phyloP scores from a whole-genome alignment of 2,888 invertebrate genomes.

The Pyrochroa serraticornis region DNA sequence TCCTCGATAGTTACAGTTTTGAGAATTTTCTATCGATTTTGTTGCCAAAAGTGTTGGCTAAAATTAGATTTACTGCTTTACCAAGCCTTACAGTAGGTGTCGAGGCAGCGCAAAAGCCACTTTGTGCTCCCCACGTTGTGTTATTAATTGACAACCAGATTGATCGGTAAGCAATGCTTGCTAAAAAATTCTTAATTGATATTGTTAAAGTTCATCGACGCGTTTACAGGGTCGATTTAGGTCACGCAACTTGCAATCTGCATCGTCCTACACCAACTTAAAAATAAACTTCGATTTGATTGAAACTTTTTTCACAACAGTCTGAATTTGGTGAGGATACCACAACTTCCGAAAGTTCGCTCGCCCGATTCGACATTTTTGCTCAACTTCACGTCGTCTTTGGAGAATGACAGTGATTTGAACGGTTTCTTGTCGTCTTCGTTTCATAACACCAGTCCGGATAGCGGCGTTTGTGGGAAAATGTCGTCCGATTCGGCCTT shows the following conservation, averaged over 20 bases:
- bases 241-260: too few relatives aligned
- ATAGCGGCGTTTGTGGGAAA: conserved; percentile 61
- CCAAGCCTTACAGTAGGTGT: conserved; percentile 13
- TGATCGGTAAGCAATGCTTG: neutral
- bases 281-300: neutral
- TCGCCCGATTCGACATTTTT: neutral
- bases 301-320: conserved; percentile 28
- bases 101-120: neutral
- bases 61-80: conserved; percentile 36
- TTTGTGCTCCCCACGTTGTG: neutral
- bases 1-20: neutral
- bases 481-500: conserved; percentile 64
- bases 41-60: conserved; percentile 40
- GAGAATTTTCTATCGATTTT: conserved; percentile 33
- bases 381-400: conserved; percentile 42
- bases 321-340: conserved; percentile 43
- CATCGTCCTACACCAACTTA: neutral
- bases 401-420: conserved; percentile 45
- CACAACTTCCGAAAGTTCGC: conserved; percentile 45
- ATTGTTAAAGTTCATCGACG: neutral
- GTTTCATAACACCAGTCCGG: conserved; percentile 61
- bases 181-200: neutral
- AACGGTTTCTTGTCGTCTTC: conserved; percentile 45
- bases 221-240: too few relatives aligned
- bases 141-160: neutral